These are phyloP conservation scores for Dipodomys spectabilis DNA, from an alignment of 2,113 vertebrate genomes.

Conservation along the genomic window DNA sequence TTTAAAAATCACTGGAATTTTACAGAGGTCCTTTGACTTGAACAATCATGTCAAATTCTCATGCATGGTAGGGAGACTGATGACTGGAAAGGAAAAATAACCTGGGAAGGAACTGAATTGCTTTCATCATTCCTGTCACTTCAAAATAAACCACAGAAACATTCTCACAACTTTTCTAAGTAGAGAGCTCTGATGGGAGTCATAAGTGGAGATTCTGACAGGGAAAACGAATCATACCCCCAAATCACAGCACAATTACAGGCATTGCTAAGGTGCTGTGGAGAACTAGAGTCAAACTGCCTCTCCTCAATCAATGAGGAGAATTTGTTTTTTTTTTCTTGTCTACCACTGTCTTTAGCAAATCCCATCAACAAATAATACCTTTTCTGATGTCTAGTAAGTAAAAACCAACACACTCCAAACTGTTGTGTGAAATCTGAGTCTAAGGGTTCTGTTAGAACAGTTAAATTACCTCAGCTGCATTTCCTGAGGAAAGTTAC, in stretches of 20 bases:
- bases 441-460: constrained; percentile 49
- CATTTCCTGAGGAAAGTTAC: constrained; percentile 17
- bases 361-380: neutral
- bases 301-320: neutral
- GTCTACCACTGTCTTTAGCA: neutral
- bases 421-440: neutral
- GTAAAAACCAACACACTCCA: constrained; percentile 50
- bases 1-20: neutral
- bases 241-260: neutral
- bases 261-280: neutral
- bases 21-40: neutral
- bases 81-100: neutral
- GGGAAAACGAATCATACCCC: neutral
- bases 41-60: neutral
- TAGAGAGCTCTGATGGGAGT: neutral
- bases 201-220: neutral
- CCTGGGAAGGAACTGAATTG: neutral
- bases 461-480: constrained; percentile 54
- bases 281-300: constrained; percentile 33
- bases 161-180: neutral
- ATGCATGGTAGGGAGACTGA: neutral
- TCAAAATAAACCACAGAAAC: constrained; percentile 41
- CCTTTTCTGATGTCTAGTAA: neutral
- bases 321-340: neutral
- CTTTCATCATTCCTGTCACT: constrained; percentile 57